Base-by-base conservation (phyloP, 1,140 invertebrate genomes). In the Doryteuthis pealeii region DNA sequence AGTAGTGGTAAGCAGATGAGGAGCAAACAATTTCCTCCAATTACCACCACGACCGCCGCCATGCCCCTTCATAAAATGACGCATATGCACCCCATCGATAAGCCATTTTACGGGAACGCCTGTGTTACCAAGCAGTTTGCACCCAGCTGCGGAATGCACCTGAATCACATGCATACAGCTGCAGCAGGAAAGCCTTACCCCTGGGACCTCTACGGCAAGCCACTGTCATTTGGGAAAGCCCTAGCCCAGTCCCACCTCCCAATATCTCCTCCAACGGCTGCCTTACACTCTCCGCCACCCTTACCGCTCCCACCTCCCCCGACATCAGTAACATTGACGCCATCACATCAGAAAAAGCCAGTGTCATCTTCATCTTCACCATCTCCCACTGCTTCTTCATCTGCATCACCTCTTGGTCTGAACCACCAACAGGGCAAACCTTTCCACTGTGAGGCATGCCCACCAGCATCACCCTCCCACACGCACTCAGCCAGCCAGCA, bases 151-250 rank as follows among this genome's bases (percentile, higher is more conserved):
- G 26, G 54, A n/a, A 62, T 62, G 54, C 54, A 62, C 26, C 6
- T 62, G 54, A 62, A 62, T 62, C 54, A 5, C 22, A n/a, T 62
- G 26, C 54, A 62, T 62, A 62, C 22, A n/a, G 54, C 54, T 62
- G 26, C 54, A 14, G 54, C 54, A n/a, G 54, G 18, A 22, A 62
- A 28, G 18, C 18, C 18, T 6, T 28, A 22, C 26, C 26, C 18
- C 5, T 62, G 54, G 54, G 54, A 62, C 54, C 18, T 62, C 6
- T 62, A 62, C 18, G 54, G 54, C 10, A 62, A 62, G 54, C 54
- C 54, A 6, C 54, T 62, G 5, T 12, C 54, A 62, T 62, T 62
- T 22, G 54, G 54, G 18, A 62, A 62, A 62, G 5, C 54, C 10
- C 18, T 62, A 18, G 22, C 54, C 6, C 54, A 62, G 18, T 15